These are phyloP conservation scores for Clepsis dumicolana DNA, from an alignment of 2,888 invertebrate species.

Conservation along the genomic window DNA sequence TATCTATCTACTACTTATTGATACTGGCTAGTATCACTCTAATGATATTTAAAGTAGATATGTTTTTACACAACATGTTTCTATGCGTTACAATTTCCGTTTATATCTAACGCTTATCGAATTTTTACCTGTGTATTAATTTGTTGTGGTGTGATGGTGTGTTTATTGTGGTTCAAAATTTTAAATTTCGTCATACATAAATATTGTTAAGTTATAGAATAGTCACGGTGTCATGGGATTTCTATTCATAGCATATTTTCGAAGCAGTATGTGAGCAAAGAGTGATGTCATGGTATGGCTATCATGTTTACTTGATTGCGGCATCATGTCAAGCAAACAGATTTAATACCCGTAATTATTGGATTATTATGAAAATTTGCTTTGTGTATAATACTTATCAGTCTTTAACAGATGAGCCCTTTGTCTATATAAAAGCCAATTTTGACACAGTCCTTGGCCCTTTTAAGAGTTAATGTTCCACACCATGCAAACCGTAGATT, in stretches of 20 bases:
- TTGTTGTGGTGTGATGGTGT: neutral
- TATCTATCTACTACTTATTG: neutral
- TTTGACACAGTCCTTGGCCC: neutral
- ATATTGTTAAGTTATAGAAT: too few relatives aligned
- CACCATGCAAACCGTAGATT: neutral
- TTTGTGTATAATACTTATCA: constrained; percentile 24
- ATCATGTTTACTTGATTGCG: constrained; percentile 45
- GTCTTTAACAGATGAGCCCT: constrained; percentile 8
- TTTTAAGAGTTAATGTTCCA: constrained; percentile 1
- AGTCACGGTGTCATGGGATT: too few relatives aligned
- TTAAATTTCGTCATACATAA: too few relatives aligned
- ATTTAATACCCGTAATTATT: constrained; percentile 48
- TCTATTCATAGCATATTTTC: constrained; percentile 1
- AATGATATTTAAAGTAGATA: neutral
- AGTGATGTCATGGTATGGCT: constrained; percentile 53
- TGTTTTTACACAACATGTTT: too few relatives aligned
- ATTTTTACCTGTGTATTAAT: neutral
- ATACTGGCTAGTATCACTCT: neutral
- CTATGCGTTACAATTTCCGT: neutral
- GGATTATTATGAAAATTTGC: constrained; percentile 36
- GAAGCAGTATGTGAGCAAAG: constrained; percentile 29
- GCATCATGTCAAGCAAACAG: constrained; percentile 50
- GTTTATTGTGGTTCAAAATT: too few relatives aligned
- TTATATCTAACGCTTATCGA: neutral
- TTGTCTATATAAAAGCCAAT: neutral